Percentiles rank a stretch among this genome's conserved stretches.
Evolutionary conservation across 2,888 invertebrate genomes (phyloP).

Genomic region (Drosophila koepferae): DNA sequence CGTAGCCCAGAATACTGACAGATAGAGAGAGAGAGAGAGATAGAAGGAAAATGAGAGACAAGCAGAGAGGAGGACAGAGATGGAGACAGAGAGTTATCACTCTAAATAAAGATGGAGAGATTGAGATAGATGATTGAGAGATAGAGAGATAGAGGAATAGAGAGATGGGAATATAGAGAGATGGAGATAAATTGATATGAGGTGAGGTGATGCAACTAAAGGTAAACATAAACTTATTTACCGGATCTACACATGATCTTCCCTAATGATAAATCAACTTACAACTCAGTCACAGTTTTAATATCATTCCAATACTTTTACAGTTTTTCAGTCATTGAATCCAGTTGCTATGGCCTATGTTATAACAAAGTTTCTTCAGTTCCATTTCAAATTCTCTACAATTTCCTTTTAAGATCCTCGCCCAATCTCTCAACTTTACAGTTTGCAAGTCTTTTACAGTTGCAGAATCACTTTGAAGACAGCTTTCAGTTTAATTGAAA

Average conservation of each 20-base stretch:
- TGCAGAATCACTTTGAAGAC: background rate
- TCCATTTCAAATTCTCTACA: background rate
- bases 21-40: background rate
- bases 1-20: too few species aligned
- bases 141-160: background rate
- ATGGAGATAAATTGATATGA: background rate
- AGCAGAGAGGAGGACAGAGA: background rate
- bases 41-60: background rate
- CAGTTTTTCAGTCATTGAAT: background rate
- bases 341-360: background rate
- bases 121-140: background rate
- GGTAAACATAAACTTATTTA: background rate
- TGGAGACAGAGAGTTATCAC: background rate
- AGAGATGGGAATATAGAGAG: background rate
- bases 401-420: background rate
- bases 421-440: background rate
- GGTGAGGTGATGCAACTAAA: too few species aligned
- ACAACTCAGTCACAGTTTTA: background rate
- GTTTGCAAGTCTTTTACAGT: background rate
- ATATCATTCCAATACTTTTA: background rate
- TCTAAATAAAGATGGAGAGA: background rate
- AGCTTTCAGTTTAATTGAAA: background rate
- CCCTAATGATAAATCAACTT: background rate
- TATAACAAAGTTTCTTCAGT: background rate
- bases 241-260: background rate